Base-by-base conservation (phyloP, 1,140 invertebrate genomes). In the Himalopsyche phryganea region DNA sequence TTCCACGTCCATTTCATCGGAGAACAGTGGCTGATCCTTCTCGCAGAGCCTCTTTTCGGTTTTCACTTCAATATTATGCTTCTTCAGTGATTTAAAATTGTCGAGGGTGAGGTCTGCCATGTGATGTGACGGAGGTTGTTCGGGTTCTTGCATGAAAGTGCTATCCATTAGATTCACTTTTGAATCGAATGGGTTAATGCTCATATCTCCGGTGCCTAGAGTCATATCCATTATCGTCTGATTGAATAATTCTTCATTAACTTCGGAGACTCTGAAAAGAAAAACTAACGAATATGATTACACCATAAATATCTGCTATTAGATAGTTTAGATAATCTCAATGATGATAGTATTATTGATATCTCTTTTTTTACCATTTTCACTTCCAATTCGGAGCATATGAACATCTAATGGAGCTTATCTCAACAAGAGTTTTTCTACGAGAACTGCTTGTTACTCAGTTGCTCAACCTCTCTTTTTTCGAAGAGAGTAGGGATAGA, bases 221-320 rank as follows among this genome's bases (percentile, higher is more conserved):
- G 73, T 75, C 76, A 78, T 77, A 52, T 78, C 76, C 59, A 76
- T 71, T 2, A 77, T 74, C 0, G 76, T 77, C 63, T 78, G 74
- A 60, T 77, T 77, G 50, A 76, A 73, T 42, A 50, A 38, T 15
- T 65, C 59, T 59, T 61, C 58, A 13, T 55, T 58, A 4, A 51
- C 50, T 58, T 61, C 56, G 3, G 63, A 53, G 13, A 28, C 36
- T 54, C 60, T 63, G 13, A 46, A 52, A 44, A 40, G n/a, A 33
- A 48, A 17, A 17, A 45, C n/a, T n/a, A n/a, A n/a, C 40, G 15
- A 6, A 42, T n/a, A n/a, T n/a, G n/a, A n/a, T n/a, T n/a, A n/a
- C n/a, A n/a, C n/a, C n/a, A n/a, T n/a, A n/a, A n/a, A n/a, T n/a
- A n/a, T n/a, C n/a, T n/a, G n/a, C n/a, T n/a, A n/a, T n/a, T n/a